phyloP scores from a whole-genome alignment of 2,113 vertebrate species.

The Lipotes vexillifer region DNA sequence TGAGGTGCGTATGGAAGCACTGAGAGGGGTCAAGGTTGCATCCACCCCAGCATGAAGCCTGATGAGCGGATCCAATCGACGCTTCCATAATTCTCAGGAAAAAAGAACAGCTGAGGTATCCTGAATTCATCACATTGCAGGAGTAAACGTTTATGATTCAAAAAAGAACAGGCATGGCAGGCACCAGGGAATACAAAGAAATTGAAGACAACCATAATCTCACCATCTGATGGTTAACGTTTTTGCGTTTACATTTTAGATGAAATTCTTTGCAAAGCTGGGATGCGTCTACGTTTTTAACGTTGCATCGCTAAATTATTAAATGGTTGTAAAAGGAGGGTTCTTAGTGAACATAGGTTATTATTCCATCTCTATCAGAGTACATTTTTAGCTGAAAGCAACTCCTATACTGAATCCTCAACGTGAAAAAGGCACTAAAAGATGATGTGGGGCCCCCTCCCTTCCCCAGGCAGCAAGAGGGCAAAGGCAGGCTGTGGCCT shows the following conservation, averaged over 20 bases:
- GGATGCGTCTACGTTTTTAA: not conserved
- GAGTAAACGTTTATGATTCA: not conserved
- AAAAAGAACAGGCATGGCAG: not conserved
- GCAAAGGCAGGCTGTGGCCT: not conserved
- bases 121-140: not conserved
- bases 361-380: not conserved
- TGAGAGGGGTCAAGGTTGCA: accelerated
- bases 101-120: not conserved
- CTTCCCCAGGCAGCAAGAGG: not conserved
- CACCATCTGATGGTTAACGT: not conserved
- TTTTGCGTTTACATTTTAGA: not conserved
- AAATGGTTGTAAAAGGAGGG: not conserved
- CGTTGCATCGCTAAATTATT: not conserved
- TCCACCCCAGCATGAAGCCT: not conserved
- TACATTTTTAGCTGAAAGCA: not conserved
- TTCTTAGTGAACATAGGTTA: not conserved
- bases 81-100: not conserved
- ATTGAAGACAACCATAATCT: not conserved
- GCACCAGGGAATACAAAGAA: not conserved
- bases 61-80: not conserved
- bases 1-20: not conserved
- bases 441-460: too few species aligned
- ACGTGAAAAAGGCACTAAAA: not conserved
- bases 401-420: not conserved
- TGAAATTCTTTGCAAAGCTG: not conserved